Percentiles rank a stretch among this genome's conserved stretches.
These are phyloP conservation scores for Uloborus plumipes DNA, from an alignment of 2,888 invertebrate genomes.

Conservation along the genomic window DNA sequence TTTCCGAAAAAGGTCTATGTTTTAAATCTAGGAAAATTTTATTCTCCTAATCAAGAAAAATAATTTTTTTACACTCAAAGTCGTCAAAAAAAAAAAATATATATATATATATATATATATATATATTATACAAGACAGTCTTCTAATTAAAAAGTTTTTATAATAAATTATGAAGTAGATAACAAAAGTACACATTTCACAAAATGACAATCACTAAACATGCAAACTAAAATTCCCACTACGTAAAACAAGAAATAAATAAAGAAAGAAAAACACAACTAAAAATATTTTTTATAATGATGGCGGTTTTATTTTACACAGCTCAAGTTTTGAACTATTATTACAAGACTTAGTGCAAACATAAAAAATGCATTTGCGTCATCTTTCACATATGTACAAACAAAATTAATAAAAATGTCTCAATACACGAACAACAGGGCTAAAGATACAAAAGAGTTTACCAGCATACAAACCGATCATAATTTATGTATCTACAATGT, in stretches of 20 bases:
- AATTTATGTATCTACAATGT: not conserved
- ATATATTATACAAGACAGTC: too few species aligned
- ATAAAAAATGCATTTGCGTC: conserved; percentile 60
- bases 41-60: too few species aligned
- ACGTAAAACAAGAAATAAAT: conserved; percentile 13
- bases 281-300: conserved; percentile 42
- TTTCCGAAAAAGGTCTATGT: too few species aligned
- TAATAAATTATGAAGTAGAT: too few species aligned
- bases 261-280: conserved; percentile 46
- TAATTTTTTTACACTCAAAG: too few species aligned
- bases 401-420: conserved; percentile 58
- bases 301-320: conserved; percentile 62
- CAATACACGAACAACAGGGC: conserved; percentile 48
- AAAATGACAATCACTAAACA: conserved; percentile 10
- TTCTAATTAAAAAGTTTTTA: too few species aligned
- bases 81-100: too few species aligned
- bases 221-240: conserved; percentile 33
- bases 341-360: conserved; percentile 52
- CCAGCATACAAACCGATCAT: conserved; percentile 4
- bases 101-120: too few species aligned
- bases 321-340: conserved; percentile 51
- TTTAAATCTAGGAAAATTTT: too few species aligned
- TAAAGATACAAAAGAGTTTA: conserved; percentile 44
- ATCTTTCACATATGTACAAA: conserved; percentile 57
- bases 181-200: conserved; percentile 1